Conservation (phyloP, 2,888 invertebrate species). For the Drosophila cognata region DNA sequence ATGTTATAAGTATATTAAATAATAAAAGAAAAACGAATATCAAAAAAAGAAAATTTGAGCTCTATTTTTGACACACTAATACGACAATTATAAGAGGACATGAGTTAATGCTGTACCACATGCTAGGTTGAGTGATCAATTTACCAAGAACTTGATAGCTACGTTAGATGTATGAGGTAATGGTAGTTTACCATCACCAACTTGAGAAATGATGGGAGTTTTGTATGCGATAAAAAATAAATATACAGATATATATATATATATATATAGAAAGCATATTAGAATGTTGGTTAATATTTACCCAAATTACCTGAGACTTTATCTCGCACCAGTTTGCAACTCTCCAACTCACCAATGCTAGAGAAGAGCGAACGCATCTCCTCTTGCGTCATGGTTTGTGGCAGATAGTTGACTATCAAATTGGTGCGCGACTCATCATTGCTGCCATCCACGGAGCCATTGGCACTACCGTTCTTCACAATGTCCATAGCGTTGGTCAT, state of each 20-base stretch:
- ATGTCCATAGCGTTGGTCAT: constrained; percentile 87
- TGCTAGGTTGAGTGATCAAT: not conserved
- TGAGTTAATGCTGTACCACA: not conserved
- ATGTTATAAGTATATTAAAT: not conserved
- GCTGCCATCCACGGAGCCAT: constrained; percentile 87
- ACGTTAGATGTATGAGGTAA: not conserved
- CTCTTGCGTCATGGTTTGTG: constrained; percentile 97
- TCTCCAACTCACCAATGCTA: constrained; percentile 98
- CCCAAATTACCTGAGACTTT: constrained; percentile 93
- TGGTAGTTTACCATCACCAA: not conserved
- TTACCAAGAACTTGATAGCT: not conserved
- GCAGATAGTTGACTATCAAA: constrained; percentile 97
- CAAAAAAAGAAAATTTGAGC: not conserved
- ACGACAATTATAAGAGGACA: not conserved
- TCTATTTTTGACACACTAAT: no score
- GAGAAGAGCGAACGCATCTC: constrained; percentile 97
- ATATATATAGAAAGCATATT: not conserved
- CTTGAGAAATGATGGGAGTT: not conserved
- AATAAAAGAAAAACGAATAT: not conserved
- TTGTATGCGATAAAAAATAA: not conserved
- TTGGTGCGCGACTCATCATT: constrained; percentile 98
- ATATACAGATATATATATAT: not conserved
- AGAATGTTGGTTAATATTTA: constrained; percentile 80
- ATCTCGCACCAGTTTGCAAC: constrained; percentile 98
- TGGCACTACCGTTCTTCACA: constrained; percentile 90